Evolutionary conservation across 2,888 invertebrate species (phyloP).

Genomic region (Tipula confusa): DNA sequence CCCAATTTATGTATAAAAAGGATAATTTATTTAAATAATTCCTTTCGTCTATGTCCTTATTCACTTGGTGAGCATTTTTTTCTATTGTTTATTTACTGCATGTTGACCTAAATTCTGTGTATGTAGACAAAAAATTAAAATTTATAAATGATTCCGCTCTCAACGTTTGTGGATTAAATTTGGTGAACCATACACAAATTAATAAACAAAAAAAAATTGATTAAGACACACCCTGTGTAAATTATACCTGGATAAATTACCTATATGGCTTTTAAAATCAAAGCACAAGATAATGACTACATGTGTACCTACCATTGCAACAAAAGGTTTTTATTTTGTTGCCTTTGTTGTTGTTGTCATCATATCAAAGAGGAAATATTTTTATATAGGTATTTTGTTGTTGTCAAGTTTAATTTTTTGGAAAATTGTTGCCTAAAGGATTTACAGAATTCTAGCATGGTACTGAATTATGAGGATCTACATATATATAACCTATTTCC

Average conservation of each 20-base stretch:
- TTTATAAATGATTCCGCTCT: not conserved
- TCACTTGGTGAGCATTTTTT: not conserved
- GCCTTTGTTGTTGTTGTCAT: not conserved
- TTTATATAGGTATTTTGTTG: not conserved
- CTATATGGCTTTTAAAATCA: not conserved
- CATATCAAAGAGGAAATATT: not conserved
- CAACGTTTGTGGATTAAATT: not conserved
- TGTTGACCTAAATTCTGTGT: not conserved
- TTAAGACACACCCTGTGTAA: not conserved
- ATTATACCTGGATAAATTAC: not conserved
- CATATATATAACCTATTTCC: too few relatives aligned
- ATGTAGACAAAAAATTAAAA: not conserved
- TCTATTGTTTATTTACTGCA: not conserved
- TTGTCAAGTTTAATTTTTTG: not conserved
- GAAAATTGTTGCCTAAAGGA: not conserved
- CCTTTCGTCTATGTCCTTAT: not conserved
- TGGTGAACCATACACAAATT: not conserved
- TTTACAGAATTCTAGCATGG: not conserved
- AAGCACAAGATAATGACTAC: not conserved
- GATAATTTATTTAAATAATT: conserved; percentile 25
- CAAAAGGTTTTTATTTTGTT: not conserved
- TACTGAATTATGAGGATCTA: not conserved
- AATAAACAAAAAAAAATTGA: not conserved
- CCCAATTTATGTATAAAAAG: not conserved
- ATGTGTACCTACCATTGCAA: not conserved